A percentile compares a stretch with the other conserved stretches of the same genome.
Evolutionary conservation across 2,888 invertebrate genomes (phyloP).

Genomic region (Tipula lateralis): DNA sequence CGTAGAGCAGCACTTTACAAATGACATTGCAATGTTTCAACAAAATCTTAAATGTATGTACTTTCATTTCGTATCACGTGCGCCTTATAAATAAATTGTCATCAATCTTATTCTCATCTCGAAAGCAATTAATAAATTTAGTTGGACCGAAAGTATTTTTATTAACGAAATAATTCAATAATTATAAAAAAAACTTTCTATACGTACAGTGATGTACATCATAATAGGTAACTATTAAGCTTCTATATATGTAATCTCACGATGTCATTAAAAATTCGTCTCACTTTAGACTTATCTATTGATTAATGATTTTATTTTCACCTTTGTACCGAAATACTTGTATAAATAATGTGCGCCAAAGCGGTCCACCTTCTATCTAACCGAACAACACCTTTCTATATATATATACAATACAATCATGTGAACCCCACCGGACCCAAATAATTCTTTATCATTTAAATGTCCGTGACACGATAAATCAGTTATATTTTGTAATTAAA

Average conservation of each 20-base stretch:
- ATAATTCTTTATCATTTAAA: neutral
- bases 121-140: neutral
- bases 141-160: neutral
- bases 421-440: neutral
- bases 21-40: neutral
- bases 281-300: neutral
- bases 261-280: too few species aligned
- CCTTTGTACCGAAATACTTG: neutral
- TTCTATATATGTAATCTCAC: too few species aligned
- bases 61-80: neutral
- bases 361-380: neutral
- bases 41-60: neutral
- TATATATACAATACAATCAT: too few species aligned
- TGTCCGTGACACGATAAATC: neutral
- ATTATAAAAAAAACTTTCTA: neutral
- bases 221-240: neutral
- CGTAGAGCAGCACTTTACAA: neutral
- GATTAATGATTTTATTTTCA: neutral
- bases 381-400: neutral
- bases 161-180: neutral
- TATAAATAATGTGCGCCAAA: too few species aligned
- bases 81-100: neutral
- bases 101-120: neutral
- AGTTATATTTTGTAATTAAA: neutral
- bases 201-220: neutral